Evolutionary conservation across 37 sponge, comb jelly and placozoan species (phyloP), one percentile per base, ranked within the genome.

Genomic region (Axinella damicornis): DNA sequence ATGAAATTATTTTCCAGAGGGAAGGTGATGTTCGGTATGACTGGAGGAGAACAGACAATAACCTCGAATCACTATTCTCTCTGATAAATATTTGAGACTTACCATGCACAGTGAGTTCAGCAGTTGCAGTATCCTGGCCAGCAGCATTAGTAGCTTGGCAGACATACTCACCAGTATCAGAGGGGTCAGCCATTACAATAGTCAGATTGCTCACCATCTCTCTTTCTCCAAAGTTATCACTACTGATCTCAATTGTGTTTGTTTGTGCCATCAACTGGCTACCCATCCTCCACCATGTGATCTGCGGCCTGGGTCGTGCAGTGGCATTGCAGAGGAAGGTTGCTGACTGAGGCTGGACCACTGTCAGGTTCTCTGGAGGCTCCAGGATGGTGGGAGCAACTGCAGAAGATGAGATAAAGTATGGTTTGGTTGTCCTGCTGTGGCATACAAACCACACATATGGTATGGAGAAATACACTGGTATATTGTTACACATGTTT

Each of bases 121-220:
- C 83, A 59, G 54, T 68, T 17, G 28, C 31, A 28, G 57, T 40
- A 30, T 34, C 69, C 35, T 37, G 53, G 13, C 53, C 83, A 32
- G 74, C 82, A 18, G 58, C 71, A 65, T 92, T 92, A 21, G 41
- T 58, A 64, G 92, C 87, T 15, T 35, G 62, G 83, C 92, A 92
- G 21, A 28, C 57, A 55, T 92, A 92, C 25, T 41, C 79, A 27
- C 62, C 88, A 66, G 74, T 40, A 64, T 87, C 75, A 63, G 56
- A 53, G 17, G 83, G 71, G 24, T 33, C 32, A 27, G 82, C 66
- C 28, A 57, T 17, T 28, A 22, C 20, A 12, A 88, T 24, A 13
- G 61, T 67, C 28, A 88, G 55, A 35, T 53, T 76, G 36, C 89
- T 88, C 68, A 53, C 32, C 0, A 55, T 46, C 56, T 77, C 33